Evolutionary conservation across 2,888 invertebrate species (phyloP), one percentile per base, ranked within the genome.

Genomic region (Anorthoa munda): DNA sequence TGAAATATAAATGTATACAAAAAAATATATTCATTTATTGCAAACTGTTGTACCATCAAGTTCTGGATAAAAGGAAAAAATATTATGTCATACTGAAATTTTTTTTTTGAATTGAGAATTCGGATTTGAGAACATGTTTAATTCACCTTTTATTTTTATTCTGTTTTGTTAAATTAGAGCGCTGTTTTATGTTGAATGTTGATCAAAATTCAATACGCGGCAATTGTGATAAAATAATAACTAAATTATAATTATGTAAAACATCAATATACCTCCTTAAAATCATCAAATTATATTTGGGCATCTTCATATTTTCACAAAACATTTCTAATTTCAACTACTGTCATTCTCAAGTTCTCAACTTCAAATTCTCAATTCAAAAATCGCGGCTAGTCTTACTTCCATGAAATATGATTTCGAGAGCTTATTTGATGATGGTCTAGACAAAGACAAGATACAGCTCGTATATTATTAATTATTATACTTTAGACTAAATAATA

Each of bases 1-100:
- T 50, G 53, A 15, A 67, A 77, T 39, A 58, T 66, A 53, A 17
- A 23, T n/a, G 65, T 13, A 45, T 7, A 56, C 61, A 23, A 53
- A 39, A 1, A 31, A 13, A n/a, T 11, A 56, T 56, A 51, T 59
- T n/a, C 18, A 55, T 66, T 58, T 2, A 59, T 60, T 48, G 50
- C 26, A 77, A 55, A 70, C 31, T 13, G 12, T 48, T 56, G 31
- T 18, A 23, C 39, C 12, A 51, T 23, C 11, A 46, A 31, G 17
- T 55, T 63, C 23, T 55, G 46, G 2, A 21, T 56, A 26, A 13
- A 21, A 21, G 12, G 48, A 15, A 18, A 39, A 53, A 39, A 13
- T 2, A 21, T 26, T 13, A 17, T n/a, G 15, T 17, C 12, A 23
- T 11, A 53, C 13, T 15, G 12, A 15, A 31, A 53, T 39, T 45